These are phyloP conservation scores for Podarcis cretensis DNA, from an alignment of 2,113 vertebrate species.

Conservation along the genomic window DNA sequence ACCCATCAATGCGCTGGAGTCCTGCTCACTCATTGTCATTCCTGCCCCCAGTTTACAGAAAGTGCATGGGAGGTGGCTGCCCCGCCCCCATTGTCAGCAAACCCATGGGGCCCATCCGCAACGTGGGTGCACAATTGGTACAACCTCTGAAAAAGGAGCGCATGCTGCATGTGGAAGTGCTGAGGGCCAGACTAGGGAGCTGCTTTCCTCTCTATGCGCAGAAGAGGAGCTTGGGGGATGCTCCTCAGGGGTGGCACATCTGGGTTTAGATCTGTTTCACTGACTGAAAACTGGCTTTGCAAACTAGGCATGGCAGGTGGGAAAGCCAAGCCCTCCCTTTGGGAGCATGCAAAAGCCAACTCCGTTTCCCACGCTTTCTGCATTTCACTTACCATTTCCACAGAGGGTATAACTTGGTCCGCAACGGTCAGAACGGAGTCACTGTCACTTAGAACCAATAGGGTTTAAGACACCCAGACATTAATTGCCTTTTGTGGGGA, in stretches of 20 bases:
- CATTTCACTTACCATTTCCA: neutral
- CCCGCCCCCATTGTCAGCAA: neutral
- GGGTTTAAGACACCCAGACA: neutral
- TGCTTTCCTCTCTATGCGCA: neutral
- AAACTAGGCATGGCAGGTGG: rapidly evolving
- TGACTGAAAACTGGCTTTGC: neutral
- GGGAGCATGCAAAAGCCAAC: neutral
- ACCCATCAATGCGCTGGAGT: neutral
- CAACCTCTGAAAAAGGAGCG: neutral
- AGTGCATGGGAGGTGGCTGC: neutral
- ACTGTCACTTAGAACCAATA: neutral
- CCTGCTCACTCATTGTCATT: neutral
- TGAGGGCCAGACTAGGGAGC: neutral
- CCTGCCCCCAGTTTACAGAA: neutral
- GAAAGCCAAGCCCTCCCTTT: neutral
- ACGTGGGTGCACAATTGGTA: neutral
- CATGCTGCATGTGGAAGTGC: too few relatives aligned
- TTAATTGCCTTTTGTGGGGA: neutral
- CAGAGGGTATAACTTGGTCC: neutral
- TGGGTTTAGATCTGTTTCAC: rapidly evolving
- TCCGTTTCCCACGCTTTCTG: neutral
- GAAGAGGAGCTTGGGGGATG: too few relatives aligned
- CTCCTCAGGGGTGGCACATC: neutral
- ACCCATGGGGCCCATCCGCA: neutral
- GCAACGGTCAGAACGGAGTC: neutral